Percentiles rank a stretch among this genome's conserved stretches.
Evolutionary conservation across 2,113 vertebrate genomes (phyloP).

Genomic region (Laticauda colubrina): DNA sequence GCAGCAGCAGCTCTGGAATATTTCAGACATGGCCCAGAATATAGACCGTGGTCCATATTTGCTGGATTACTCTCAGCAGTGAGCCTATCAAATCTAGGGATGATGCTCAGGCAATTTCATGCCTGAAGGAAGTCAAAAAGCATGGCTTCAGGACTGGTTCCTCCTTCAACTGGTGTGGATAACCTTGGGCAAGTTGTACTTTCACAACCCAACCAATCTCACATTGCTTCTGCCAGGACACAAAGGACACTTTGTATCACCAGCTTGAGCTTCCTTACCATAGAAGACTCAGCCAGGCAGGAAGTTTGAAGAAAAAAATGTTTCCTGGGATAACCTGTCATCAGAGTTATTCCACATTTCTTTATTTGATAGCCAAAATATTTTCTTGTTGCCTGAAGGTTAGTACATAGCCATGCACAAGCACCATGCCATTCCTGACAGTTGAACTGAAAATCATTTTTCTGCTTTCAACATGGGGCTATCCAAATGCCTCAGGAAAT

Average conservation of each 20-base stretch:
- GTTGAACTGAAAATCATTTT: not conserved
- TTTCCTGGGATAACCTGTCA: not conserved
- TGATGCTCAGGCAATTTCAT: not conserved
- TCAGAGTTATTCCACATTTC: not conserved
- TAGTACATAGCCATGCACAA: not conserved
- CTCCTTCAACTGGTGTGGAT: not conserved
- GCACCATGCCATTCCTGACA: not conserved
- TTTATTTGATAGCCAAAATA: not conserved
- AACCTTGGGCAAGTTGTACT: not conserved
- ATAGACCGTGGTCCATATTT: not conserved
- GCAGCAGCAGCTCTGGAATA: not conserved
- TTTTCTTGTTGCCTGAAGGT: not conserved
- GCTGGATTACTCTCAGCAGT: not conserved
- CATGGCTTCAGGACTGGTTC: not conserved
- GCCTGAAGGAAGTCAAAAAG: not conserved
- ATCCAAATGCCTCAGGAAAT: not conserved
- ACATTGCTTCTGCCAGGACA: not conserved
- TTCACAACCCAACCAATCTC: not conserved
- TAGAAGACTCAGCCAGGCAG: not conserved
- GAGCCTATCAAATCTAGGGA: not conserved
- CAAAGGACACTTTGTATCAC: not conserved
- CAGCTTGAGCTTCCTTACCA: not conserved
- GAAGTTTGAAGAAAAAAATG: not conserved
- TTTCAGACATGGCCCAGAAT: not conserved
- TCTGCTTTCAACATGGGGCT: not conserved